Conservation (phyloP, 2,888 invertebrate genomes). For the Pilophorus perplexus region DNA sequence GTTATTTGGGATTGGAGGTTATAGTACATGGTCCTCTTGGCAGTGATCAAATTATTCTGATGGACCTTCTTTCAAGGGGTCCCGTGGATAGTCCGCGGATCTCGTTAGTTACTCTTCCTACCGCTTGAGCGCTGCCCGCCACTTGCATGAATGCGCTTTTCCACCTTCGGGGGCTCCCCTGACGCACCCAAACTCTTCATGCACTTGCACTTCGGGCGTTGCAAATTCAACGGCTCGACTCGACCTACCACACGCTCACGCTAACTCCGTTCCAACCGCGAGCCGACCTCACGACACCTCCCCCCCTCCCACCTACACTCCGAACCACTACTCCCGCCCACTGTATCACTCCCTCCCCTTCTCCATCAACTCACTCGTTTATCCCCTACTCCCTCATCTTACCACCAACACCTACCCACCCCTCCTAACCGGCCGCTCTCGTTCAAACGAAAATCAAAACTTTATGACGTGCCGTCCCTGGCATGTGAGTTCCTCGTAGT, state of each 20-base stretch:
- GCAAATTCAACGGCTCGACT: not conserved
- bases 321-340: not conserved
- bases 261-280: not conserved
- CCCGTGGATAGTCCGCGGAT: no score
- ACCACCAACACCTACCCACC: not conserved
- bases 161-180: not conserved
- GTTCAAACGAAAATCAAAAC: constrained; percentile 11
- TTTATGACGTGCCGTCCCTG: no score
- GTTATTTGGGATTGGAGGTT: no score
- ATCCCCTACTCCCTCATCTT: no score
- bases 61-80: no score
- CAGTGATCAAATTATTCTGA: no score
- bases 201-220: constrained; percentile 13
- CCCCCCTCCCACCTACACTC: not conserved
- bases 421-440: not conserved
- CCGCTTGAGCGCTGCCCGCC: not conserved
- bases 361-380: not conserved
- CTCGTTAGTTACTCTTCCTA: constrained; percentile 2
- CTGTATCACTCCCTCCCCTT: no score
- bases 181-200: no score
- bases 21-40: no score
- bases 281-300: constrained; percentile 10
- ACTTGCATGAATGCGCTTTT: constrained; percentile 7
- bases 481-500: not conserved
- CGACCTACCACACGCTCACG: not conserved